Evolutionary conservation across 2,888 invertebrate genomes (phyloP).

Genomic region (Laspeyria flexula): DNA sequence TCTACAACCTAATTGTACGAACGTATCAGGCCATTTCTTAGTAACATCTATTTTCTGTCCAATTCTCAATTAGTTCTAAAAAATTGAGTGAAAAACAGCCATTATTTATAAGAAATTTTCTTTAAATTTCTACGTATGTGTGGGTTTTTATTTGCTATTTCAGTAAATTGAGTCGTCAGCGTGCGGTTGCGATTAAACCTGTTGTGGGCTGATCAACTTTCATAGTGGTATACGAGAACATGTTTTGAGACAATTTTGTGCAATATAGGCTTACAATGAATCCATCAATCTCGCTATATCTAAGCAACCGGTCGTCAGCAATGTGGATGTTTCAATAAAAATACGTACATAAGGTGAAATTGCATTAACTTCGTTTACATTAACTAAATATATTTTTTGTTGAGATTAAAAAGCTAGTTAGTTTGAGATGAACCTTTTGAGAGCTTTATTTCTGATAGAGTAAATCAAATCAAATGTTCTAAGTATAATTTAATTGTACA

Average conservation of each 20-base stretch:
- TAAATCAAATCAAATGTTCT: too few relatives aligned
- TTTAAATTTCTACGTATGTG: background rate
- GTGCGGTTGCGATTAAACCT: conserved; percentile 26
- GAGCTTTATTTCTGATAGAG: too few relatives aligned
- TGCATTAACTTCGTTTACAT: too few relatives aligned
- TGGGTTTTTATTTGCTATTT: background rate
- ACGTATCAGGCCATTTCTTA: too few relatives aligned
- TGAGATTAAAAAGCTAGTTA: too few relatives aligned
- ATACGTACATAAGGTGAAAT: background rate
- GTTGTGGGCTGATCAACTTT: conserved; percentile 34
- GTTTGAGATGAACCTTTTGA: too few relatives aligned
- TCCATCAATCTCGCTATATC: conserved; percentile 5
- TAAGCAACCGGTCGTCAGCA: background rate
- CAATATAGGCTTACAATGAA: conserved; percentile 30
- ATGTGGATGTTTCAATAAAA: background rate
- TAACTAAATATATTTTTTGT: too few relatives aligned
- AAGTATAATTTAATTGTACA: too few relatives aligned
- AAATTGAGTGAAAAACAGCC: too few relatives aligned
- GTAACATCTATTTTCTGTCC: too few relatives aligned
- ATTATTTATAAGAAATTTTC: background rate
- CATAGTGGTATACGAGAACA: conserved; percentile 28
- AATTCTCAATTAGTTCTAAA: too few relatives aligned
- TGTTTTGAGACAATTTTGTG: conserved; percentile 35
- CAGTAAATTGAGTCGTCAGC: conserved; percentile 1
- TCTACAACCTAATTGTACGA: too few relatives aligned